Evolutionary conservation across 2,113 vertebrate species (phyloP).

Genomic region (Plecotus auritus): DNA sequence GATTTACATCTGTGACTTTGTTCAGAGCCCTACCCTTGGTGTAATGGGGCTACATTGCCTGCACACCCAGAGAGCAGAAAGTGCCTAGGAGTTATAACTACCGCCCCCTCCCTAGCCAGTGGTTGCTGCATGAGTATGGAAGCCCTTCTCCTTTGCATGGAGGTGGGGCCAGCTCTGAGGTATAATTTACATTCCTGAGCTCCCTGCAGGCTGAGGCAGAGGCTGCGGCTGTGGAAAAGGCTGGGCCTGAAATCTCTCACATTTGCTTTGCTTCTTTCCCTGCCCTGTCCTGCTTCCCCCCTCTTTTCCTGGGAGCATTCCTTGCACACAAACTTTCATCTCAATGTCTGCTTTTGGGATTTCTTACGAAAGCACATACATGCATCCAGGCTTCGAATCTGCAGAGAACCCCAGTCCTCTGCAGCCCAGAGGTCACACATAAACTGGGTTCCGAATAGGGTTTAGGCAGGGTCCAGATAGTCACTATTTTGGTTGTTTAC

Average conservation of each 20-base stretch:
- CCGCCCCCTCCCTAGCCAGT: fast-evolving
- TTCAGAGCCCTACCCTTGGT: background rate
- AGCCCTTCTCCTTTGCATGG: background rate
- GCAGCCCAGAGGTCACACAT: background rate
- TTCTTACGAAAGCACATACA: background rate
- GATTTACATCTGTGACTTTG: background rate
- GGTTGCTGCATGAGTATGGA: fast-evolving
- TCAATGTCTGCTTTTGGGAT: background rate
- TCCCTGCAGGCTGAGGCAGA: no score
- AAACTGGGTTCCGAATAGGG: background rate
- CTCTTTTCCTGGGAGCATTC: background rate
- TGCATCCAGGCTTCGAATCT: background rate
- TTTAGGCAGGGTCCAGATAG: background rate
- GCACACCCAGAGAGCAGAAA: background rate
- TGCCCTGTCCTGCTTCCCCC: no score
- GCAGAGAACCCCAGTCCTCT: background rate
- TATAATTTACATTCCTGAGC: background rate
- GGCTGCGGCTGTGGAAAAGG: no score
- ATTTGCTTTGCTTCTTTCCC: background rate
- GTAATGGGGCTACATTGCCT: background rate
- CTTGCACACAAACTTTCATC: background rate
- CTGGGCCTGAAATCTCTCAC: background rate
- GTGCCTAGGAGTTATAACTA: background rate
- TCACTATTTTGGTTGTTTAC: background rate
- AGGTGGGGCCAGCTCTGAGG: background rate